Evolutionary conservation across 2,888 invertebrate species (phyloP), one percentile per base, ranked within the genome.

Genomic region (Clivina fossor): DNA sequence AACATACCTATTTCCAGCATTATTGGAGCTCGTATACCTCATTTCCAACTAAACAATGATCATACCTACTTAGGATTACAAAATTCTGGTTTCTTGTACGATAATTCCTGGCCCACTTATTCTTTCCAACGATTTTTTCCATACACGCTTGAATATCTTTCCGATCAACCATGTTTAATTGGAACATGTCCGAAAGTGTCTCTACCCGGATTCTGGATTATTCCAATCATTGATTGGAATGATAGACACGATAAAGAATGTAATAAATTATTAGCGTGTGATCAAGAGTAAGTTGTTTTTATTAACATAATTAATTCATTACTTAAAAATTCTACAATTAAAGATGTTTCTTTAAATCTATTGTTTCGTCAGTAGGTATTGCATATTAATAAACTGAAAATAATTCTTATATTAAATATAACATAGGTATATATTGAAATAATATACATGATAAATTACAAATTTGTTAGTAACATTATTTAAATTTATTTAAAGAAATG

Each of bases 81-180:
- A 0, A 71, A 78, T 8, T 66, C 72, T 16, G 76, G 72, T 1
- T 71, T 85, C 2, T 56, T 65, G 1, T 87, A 85, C 66, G 87
- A 88, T 64, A 77, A 78, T 53, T 79, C 83, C 2, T 81, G 85
- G 82, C 77, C 82, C 0, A 79, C 83, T 0, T 68, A 71, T 16
- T 61, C 61, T 0, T 61, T 74, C 49, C 77, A 78, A 22, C 79
- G 78, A 13, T 67, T 83, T 1, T 87, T 83, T 80, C 88, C 88
- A 0, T 88, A 86, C 68, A 86, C 85, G 1, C 67, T 86, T 50
- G 81, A 88, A 64, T 83, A 79, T 61, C 66, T 68, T 1, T 77
- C 79, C 0, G 75, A 60, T 11, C 81, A 84, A 66, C 79, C 80
- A 55, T 85, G 85, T 55, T 50, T 59, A 22, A 63, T 70, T 4